These are phyloP conservation scores for Orbicella faveolata DNA, from an alignment of 64 coral and sea anemone species.

Conservation along the genomic window DNA sequence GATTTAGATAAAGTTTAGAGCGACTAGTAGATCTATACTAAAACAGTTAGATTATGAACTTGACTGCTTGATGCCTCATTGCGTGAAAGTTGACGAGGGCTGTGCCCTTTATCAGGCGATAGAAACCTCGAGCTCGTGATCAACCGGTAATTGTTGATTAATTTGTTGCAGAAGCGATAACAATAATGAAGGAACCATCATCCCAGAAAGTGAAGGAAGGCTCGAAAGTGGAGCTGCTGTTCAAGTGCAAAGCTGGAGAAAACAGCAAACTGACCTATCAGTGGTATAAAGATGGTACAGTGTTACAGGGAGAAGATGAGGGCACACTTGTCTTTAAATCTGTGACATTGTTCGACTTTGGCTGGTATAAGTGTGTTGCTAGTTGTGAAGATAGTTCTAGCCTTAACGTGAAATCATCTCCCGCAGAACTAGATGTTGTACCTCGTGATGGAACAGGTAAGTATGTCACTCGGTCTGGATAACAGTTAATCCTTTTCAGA, in stretches of 20 bases:
- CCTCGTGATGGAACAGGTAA: conserved; percentile 7
- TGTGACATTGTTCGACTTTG: not conserved
- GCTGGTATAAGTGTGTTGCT: not conserved
- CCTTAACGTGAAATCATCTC: not conserved
- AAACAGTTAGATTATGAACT: too few relatives aligned
- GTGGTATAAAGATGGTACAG: not conserved
- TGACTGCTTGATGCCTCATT: too few relatives aligned
- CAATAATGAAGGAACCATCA: not conserved
- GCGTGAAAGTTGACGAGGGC: too few relatives aligned
- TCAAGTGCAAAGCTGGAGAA: not conserved
- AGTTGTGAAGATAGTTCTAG: not conserved
- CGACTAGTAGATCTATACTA: too few relatives aligned
- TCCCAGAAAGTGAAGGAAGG: not conserved
- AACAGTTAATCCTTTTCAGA: too few relatives aligned
- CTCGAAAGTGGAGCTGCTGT: not conserved
- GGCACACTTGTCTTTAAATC: not conserved
- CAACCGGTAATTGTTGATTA: not conserved
- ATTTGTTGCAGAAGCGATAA: not conserved
- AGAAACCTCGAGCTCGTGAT: too few relatives aligned
- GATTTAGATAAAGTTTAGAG: too few relatives aligned
- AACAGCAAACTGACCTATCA: not conserved
- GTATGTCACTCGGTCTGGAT: not conserved
- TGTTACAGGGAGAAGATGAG: not conserved
- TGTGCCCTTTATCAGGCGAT: too few relatives aligned
- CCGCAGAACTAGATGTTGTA: not conserved